Percentiles rank a stretch among this genome's conserved stretches.
Conservation (phyloP, 2,797 vertebrate species). For the Coccyzus lansbergi region DNA sequence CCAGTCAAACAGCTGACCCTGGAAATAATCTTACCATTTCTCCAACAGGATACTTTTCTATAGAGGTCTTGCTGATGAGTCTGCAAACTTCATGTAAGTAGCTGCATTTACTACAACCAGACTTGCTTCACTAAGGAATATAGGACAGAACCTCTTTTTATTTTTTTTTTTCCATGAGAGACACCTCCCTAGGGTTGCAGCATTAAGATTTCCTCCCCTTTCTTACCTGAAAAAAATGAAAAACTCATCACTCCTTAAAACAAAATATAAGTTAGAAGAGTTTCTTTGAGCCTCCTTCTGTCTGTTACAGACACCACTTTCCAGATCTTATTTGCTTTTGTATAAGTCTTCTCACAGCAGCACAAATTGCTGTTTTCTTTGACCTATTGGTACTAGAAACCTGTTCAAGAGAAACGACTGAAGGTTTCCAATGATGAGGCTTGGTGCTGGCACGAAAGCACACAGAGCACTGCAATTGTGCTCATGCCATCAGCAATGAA, state of each 20-base stretch:
- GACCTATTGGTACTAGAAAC: neutral
- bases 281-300: neutral
- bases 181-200: neutral
- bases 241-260: neutral
- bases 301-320: neutral
- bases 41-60: neutral
- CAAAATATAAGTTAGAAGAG: neutral
- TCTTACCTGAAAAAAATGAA: neutral
- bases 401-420: neutral
- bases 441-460: neutral
- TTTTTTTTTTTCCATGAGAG: neutral
- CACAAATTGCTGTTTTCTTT: neutral
- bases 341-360: neutral
- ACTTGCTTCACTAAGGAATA: neutral
- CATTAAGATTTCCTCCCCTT: neutral
- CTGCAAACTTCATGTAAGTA: neutral
- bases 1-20: neutral
- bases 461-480: fast-evolving
- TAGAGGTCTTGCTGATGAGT: neutral
- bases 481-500: neutral
- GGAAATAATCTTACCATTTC: neutral
- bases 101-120: neutral
- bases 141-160: neutral
- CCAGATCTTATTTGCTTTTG: neutral
- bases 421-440: neutral